Base-by-base conservation (phyloP, 2,797 vertebrate genomes). In the Acanthis flammea region DNA sequence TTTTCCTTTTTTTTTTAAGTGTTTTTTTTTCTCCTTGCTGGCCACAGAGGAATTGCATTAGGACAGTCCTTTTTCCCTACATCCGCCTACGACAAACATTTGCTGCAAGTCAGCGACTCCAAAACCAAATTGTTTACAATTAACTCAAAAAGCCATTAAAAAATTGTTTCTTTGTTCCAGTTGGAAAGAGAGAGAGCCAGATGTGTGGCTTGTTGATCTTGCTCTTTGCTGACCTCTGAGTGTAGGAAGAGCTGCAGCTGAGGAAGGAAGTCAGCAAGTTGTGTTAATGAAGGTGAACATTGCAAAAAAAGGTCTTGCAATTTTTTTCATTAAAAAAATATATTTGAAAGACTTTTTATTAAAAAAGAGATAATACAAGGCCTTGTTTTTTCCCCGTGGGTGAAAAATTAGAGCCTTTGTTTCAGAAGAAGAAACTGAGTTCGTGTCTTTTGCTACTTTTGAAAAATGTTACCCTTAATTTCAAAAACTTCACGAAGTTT, bases 71-170 rank as follows among this genome's bases (percentile, higher is more conserved):
- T 87, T 47, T 83, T 77, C 88, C 84, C 76, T 86, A 58, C 93
- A 93, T 93, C 93, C 88, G 81, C 94, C 94, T 95, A 94, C 68
- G 1, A 92, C 84, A 95, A 94, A 92, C 92, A 96, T 95, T 95
- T 83, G 93, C 81, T 95, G 72, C 92, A 89, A 90, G 81, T 93
- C 93, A 94, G 78, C 1, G 35, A 91, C 86, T 96, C 93, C 86
- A 88, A 93, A 95, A 72, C 68, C 92, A 96, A 96, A 96, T 93
- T 97, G 94, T 97, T 96, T 95, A 97, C 89, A 94, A 96, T 97
- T 95, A 95, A 94, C 75, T 95, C 54, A 72, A 96, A 96, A 72
- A 97, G 44, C 44, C 58, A 92, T 94, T 93, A 80, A 93, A 95
- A 96, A 94, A 78, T 62, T 51, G 84, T 65, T 93, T 90, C 91